Conservation (phyloP, 2,888 invertebrate genomes). For the Imbricaverruca yamaguchii region DNA sequence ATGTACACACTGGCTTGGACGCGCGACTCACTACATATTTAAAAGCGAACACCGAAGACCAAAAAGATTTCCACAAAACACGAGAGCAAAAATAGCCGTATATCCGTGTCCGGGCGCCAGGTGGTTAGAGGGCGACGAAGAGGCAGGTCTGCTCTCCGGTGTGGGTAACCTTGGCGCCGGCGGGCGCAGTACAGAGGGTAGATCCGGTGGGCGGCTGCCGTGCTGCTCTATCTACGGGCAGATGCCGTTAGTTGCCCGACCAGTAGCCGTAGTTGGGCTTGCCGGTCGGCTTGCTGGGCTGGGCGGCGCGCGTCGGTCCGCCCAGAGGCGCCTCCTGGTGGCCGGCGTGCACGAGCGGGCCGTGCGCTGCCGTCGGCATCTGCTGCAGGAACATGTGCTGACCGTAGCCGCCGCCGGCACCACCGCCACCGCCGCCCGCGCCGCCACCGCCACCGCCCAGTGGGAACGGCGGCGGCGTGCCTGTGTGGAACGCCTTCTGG, state of each 20-base stretch:
- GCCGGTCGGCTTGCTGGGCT: neutral
- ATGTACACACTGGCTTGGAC: neutral
- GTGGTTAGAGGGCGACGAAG: no score
- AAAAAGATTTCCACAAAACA: slow-evolving; percentile 16
- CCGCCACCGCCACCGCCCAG: neutral
- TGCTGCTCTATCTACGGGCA: no score
- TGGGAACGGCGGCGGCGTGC: slow-evolving; percentile 17
- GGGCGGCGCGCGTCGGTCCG: neutral
- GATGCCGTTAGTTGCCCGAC: neutral
- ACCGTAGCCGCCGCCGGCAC: neutral
- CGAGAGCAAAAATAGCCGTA: slow-evolving; percentile 16
- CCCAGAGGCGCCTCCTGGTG: slow-evolving; percentile 9
- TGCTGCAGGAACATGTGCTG: slow-evolving; percentile 9
- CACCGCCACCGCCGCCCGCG: neutral
- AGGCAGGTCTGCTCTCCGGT: no score
- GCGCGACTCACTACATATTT: neutral
- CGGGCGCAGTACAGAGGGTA: no score
- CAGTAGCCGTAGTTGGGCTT: slow-evolving; percentile 17
- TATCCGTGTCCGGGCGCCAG: neutral
- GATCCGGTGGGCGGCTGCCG: no score
- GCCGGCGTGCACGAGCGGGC: neutral
- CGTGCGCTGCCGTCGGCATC: neutral
- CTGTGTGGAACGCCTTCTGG: slow-evolving; percentile 10
- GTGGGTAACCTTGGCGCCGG: no score
- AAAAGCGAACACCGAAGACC: slow-evolving; percentile 14